Conservation (phyloP, 2,113 vertebrate genomes). For the Canis aureus region DNA sequence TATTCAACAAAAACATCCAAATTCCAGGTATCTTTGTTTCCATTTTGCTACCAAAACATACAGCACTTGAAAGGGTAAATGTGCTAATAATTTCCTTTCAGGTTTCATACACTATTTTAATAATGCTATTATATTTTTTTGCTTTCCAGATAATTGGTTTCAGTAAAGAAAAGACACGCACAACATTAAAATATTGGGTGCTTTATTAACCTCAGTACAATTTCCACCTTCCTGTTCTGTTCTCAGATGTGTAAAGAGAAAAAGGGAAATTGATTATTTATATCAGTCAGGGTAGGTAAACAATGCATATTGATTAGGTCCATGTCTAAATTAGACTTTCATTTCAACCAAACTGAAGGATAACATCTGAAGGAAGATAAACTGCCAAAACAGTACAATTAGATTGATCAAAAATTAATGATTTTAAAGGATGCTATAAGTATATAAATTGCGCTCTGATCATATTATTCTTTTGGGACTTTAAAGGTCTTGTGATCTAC, state of each 20-base stretch:
- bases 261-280: slow-evolving; percentile 5
- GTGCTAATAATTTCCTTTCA: neutral
- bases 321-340: slow-evolving; percentile 36
- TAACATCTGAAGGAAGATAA: slow-evolving; percentile 54
- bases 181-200: slow-evolving; percentile 9
- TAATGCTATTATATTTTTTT: slow-evolving; percentile 44
- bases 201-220: slow-evolving; percentile 20
- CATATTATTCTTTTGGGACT: neutral
- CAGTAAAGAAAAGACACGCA: slow-evolving; percentile 2
- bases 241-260: neutral
- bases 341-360: neutral
- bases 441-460: neutral
- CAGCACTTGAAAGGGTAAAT: neutral
- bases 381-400: neutral
- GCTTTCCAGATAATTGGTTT: slow-evolving; percentile 59
- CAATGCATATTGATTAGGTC: neutral
- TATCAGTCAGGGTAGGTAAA: neutral
- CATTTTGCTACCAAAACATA: slow-evolving; percentile 51
- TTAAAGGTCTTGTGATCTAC: slow-evolving; percentile 1
- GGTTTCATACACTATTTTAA: slow-evolving; percentile 40
- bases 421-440: slow-evolving; percentile 50
- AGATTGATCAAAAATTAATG: slow-evolving; percentile 48
- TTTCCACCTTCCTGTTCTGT: neutral
- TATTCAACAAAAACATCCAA: slow-evolving; percentile 46
- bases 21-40: slow-evolving; percentile 40